Base-by-base conservation (phyloP, 2,113 vertebrate genomes). In the Arvicanthis niloticus region DNA sequence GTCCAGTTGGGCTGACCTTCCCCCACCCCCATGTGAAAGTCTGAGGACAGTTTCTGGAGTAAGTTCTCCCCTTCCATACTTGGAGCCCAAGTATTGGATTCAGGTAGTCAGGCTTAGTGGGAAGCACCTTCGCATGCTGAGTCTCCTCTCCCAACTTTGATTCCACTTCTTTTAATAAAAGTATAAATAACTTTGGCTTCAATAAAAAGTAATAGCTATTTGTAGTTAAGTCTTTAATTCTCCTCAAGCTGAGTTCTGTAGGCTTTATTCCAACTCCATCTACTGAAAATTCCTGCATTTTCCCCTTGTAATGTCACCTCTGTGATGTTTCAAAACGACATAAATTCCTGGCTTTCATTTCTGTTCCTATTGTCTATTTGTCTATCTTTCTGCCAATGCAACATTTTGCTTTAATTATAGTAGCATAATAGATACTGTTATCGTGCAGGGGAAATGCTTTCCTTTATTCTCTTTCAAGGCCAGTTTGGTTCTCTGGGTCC, bases 201-300 rank as follows among this genome's bases (percentile, higher is more conserved):
- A 82, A 24, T 40, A 82, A 42, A 87, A 87, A 87, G 45, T 4
- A 34, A 4, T 85, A 65, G 65, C 4, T 58, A 11, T 81, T 73
- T 10, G 45, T 40, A n/a, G n/a, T 45, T 45, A 89, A 45, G 22
- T 11, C 62, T 87, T 78, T 89, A 80, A 73, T 80, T 48, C 68
- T 73, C 45, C n/a, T n/a, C 42, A n/a, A 93, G 86, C 10, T 73
- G 48, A 81, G n/a, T 78, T 40, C 15, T 56, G 17, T 51, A 68
- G 58, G 42, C 75, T 75, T 51, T 81, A 68, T 56, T 22, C 34
- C 22, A 89, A 65, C 1, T 72, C 29, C 42, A 65, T 51, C 88
- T 65, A 78, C 15, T 73, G 78, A 94, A 86, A 89, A 78, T 89
- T 70, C 22, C 37, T 67, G 56, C 24, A 65, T 58, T 95, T 96